Evolutionary conservation across 2,888 invertebrate genomes (phyloP), one percentile per base, ranked within the genome.

Genomic region (Criorhina ranunculi): DNA sequence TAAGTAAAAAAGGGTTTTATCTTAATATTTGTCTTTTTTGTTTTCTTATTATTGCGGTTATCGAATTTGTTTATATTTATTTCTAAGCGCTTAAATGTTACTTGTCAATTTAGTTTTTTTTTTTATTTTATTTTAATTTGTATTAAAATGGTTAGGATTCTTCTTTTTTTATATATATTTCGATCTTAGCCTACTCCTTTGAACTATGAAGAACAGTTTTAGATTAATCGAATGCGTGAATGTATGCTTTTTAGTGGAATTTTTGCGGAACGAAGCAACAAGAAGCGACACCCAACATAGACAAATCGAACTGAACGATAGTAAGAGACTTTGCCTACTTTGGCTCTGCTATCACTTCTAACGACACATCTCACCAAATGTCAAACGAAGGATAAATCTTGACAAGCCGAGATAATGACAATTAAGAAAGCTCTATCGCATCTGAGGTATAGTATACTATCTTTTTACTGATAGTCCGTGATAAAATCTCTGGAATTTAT

Each of bases 1-100:
- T 59, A 42, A 59, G 57, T 73, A 78, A 78, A 73, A 83, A 83
- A 72, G 17, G 6, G 7, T 66, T 77, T 73, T 62, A 66, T 60
- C 55, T 78, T 64, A 17, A 66, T 51, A 51, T 67, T 67, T 72
- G 78, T 82, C 60, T 82, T 66, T 72, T 15, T 5, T 49, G 29
- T 49, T 37, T 2, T 57, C 19, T 59, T 19, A 19, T 40, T 37
- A 0, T 64, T 33, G 33, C 12, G 11, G 9, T 60, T 44, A 42
- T 60, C 40, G 8, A 59, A 55, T 49, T 55, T 9, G 19, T 19
- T 44, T 72, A 31, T 59, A 60, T 5, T 44, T 33, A 19, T 49
- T 37, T 37, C 8, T 24, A 24, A 24, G 24, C 24, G 24, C 24
- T 60, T 60, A 40, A 51, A 46, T 62, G 19, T 46, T 62, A 60